These are phyloP conservation scores for Willisornis vidua DNA, from an alignment of 2,113 vertebrate genomes.

Conservation along the genomic window DNA sequence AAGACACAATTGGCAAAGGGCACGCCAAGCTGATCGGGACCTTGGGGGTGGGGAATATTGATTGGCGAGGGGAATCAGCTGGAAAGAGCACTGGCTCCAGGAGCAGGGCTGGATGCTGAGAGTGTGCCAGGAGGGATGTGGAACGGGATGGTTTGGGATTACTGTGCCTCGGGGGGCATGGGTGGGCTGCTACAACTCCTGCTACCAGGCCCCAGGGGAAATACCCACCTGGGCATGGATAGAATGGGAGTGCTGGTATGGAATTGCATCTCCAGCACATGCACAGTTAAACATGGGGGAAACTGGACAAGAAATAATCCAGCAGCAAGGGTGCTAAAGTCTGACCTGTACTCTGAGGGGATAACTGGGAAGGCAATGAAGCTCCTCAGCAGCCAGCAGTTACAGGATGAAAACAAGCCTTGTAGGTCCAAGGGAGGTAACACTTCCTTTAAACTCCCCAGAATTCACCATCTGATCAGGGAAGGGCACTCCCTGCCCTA, in stretches of 20 bases:
- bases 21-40: neutral
- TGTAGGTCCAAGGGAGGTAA: neutral
- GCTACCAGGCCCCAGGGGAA: neutral
- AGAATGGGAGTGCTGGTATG: neutral
- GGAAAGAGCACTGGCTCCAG: neutral
- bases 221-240: neutral
- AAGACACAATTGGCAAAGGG: slow-evolving; percentile 60
- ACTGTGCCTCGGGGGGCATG: fast-evolving
- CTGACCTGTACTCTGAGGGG: neutral
- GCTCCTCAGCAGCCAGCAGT: neutral
- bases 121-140: neutral
- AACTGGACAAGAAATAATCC: neutral
- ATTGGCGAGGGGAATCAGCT: neutral
- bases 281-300: neutral
- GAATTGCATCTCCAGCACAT: neutral
- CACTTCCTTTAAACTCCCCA: neutral
- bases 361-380: neutral
- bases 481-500: neutral
- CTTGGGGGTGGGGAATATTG: neutral
- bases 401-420: neutral
- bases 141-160: neutral
- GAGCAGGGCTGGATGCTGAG: neutral
- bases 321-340: neutral
- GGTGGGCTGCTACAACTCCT: neutral
- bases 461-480: neutral